Percentiles rank a stretch among this genome's conserved stretches.
Evolutionary conservation across 2,888 invertebrate species (phyloP).

Genomic region (Brachypalpus laphriformis): DNA sequence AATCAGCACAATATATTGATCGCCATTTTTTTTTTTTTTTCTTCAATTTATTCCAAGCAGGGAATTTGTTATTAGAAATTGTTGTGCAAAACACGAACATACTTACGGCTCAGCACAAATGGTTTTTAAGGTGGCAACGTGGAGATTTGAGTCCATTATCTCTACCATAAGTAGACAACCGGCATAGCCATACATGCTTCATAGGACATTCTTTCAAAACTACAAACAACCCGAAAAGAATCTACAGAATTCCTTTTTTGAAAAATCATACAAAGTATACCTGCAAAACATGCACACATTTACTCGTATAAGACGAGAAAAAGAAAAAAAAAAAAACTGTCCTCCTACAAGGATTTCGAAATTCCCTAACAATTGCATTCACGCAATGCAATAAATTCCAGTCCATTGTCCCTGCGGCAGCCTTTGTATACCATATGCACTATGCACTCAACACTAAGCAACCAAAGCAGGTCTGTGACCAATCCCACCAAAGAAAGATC

Average conservation of each 20-base stretch:
- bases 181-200: not conserved
- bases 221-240: not conserved
- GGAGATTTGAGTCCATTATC: not conserved
- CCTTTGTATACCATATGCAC: constrained; percentile 56
- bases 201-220: not conserved
- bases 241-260: not conserved
- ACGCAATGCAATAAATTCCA: constrained; percentile 58
- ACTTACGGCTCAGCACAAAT: not conserved
- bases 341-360: constrained; percentile 58
- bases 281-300: constrained; percentile 23
- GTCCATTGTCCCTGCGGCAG: constrained; percentile 53
- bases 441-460: constrained; percentile 43
- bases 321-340: constrained; percentile 11
- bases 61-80: constrained; percentile 12
- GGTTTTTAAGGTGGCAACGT: not conserved
- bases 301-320: no score
- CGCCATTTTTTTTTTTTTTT: no score
- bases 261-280: constrained; percentile 9
- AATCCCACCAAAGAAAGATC: constrained; percentile 42
- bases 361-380: constrained; percentile 25
- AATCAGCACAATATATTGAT: no score
- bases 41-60: not conserved
- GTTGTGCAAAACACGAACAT: constrained; percentile 13
- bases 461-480: constrained; percentile 65
- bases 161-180: not conserved